These are phyloP conservation scores for Leptinotarsa haldemani DNA, from an alignment of 2,888 invertebrate genomes.

Conservation along the genomic window DNA sequence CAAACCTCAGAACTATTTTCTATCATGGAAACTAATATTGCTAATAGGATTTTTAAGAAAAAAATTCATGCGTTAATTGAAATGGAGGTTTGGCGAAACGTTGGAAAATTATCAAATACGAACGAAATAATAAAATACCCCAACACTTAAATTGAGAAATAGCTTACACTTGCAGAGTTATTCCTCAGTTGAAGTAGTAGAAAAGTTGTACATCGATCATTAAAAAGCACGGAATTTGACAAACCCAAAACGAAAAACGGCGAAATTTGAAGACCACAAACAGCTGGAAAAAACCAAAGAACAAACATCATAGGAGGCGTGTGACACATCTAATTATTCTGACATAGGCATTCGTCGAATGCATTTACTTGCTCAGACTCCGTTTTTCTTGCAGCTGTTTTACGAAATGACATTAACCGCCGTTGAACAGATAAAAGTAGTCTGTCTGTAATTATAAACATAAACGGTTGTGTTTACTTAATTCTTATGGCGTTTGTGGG, in stretches of 20 bases:
- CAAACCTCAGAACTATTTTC: too few relatives aligned
- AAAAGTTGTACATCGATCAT: neutral
- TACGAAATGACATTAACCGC: conserved; percentile 19
- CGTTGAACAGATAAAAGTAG: conserved; percentile 23
- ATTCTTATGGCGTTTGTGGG: conserved; percentile 20
- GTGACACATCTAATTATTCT: conserved; percentile 32
- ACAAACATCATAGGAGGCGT: conserved; percentile 24
- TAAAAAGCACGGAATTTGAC: neutral
- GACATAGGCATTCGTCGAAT: conserved; percentile 30
- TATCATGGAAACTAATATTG: too few relatives aligned
- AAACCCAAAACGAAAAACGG: neutral
- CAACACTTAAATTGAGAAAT: too few relatives aligned
- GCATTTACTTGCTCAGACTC: conserved; percentile 6
- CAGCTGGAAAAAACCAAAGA: conserved; percentile 21
- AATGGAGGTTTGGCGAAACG: too few relatives aligned
- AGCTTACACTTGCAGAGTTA: too few relatives aligned
- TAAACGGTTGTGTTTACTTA: conserved; percentile 21
- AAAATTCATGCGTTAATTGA: too few relatives aligned
- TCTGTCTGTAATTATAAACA: conserved; percentile 17
- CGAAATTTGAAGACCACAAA: conserved; percentile 3
- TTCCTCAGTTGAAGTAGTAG: too few relatives aligned
- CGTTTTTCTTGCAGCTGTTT: conserved; percentile 27
- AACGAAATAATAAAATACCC: too few relatives aligned
- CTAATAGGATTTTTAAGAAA: too few relatives aligned
- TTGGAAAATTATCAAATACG: too few relatives aligned